These are phyloP conservation scores for Luidia sarsii DNA, from an alignment of 53 echinoderm and acorn worm genomes.

Conservation along the genomic window DNA sequence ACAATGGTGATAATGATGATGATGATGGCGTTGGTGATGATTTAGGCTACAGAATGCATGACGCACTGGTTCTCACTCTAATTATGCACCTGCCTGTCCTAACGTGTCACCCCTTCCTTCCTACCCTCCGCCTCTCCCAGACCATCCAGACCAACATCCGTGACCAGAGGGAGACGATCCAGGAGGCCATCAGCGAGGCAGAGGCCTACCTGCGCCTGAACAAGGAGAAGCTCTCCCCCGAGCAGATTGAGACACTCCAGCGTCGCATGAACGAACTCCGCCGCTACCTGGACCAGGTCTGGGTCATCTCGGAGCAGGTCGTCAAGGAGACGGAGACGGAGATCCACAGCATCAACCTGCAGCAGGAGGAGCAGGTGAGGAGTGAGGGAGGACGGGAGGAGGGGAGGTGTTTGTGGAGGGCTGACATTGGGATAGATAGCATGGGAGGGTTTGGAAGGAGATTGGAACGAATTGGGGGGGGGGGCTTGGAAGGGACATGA, in stretches of 20 bases:
- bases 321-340: slow-evolving; percentile 83
- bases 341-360: slow-evolving; percentile 71
- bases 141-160: slow-evolving; percentile 71
- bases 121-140: too few relatives aligned
- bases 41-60: too few relatives aligned
- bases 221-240: slow-evolving; percentile 65
- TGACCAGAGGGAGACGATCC: slow-evolving; percentile 69
- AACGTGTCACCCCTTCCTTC: too few relatives aligned
- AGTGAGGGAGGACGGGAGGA: not conserved
- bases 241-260: slow-evolving; percentile 84
- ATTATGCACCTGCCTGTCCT: too few relatives aligned
- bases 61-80: too few relatives aligned
- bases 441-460: too few relatives aligned
- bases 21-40: too few relatives aligned
- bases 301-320: slow-evolving; percentile 85
- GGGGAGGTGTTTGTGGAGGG: not conserved
- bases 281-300: slow-evolving; percentile 80
- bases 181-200: slow-evolving; percentile 84
- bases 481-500: not conserved
- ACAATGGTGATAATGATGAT: too few relatives aligned
- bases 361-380: slow-evolving; percentile 68
- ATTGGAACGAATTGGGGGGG: not conserved
- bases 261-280: slow-evolving; percentile 79
- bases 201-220: slow-evolving; percentile 90
- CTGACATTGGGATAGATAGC: too few relatives aligned